A percentile compares a stretch with the other conserved stretches of the same genome.
phyloP scores from a whole-genome alignment of 2,888 invertebrate genomes.

The Lasioglossum figueresi region DNA sequence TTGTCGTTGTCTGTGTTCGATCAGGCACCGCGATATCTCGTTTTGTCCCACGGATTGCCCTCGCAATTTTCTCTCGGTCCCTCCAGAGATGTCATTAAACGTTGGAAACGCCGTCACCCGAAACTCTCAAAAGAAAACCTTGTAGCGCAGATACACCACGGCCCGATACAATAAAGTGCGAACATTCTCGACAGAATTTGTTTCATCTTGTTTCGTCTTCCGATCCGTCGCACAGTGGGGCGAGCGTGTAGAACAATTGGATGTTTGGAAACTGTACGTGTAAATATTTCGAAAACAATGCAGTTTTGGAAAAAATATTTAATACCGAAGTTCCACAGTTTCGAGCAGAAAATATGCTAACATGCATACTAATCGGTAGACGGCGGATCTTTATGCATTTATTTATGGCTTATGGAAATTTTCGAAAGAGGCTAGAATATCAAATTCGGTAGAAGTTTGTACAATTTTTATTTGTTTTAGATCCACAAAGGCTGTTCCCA shows the following conservation, averaged over 20 bases:
- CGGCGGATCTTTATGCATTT: too few relatives aligned
- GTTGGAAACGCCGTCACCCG: neutral
- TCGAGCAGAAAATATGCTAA: neutral
- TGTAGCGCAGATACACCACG: neutral
- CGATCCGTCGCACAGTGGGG: too few relatives aligned
- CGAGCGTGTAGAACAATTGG: too few relatives aligned
- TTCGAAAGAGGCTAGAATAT: too few relatives aligned
- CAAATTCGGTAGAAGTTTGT: too few relatives aligned
- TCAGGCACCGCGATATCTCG: slow-evolving; percentile 4
- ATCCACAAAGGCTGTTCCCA: too few relatives aligned
- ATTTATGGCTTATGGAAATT: too few relatives aligned
- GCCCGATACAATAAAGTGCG: neutral
- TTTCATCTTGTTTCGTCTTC: neutral
- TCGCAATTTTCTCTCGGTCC: neutral
- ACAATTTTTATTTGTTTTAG: too few relatives aligned
- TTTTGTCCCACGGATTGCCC: neutral
- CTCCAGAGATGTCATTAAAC: slow-evolving; percentile 8
- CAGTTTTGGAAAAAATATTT: neutral
- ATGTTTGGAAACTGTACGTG: neutral
- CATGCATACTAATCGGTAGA: too few relatives aligned
- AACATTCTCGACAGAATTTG: neutral
- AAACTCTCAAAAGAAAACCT: slow-evolving; percentile 12
- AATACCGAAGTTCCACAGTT: too few relatives aligned
- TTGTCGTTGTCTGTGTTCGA: slow-evolving; percentile 4
- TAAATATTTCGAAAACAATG: neutral